Evolutionary conservation across 2,113 vertebrate genomes (phyloP), one percentile per base, ranked within the genome.

Genomic region (Trogon surrucura): DNA sequence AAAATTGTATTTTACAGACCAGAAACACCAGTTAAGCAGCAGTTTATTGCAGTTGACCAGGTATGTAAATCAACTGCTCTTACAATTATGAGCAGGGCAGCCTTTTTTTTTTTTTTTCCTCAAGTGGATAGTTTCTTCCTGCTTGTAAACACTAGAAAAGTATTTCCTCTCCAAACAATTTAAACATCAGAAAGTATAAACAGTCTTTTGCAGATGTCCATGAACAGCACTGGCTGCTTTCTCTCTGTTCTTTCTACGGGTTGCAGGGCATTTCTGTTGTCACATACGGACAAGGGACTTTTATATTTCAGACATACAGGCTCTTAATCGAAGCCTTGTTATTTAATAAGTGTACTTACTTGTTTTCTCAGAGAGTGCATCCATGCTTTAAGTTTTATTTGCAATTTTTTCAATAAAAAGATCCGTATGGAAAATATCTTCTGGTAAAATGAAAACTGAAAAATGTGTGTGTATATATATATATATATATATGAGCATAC

Each of bases 81-180:
- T 64, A 80, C 72, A 66, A 16, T 36, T 57, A 57, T 0, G 5
- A 88, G 47, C 48, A 50, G 30, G 67, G 38, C 80, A 92, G 80
- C 47, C 41, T 10, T n/a, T 26, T 17, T 18, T n/a, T 32, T 25
- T 50, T 38, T 61, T 47, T 47, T 47, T 61, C 57, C 45, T 56
- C 57, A 54, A 58, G 10, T 27, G 15, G 72, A 62, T 19, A 54
- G 30, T 75, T 95, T 79, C 30, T 85, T 64, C 66, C 60, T 84
- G 29, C 44, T 87, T 87, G 89, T 94, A 89, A 91, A 88, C 87
- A 87, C 19, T 72, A 58, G 50, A 30, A 34, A 77, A 89, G 21
- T 61, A 80, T 80, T 91, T 92, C 54, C 26, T 88, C 48, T 66
- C 50, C n/a, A 50, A 72, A 82, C 62, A 89, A 38, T 30, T 67